Evolutionary conservation across 2,888 invertebrate genomes (phyloP), one percentile per base, ranked within the genome.

Genomic region (Synergus itoensis): DNA sequence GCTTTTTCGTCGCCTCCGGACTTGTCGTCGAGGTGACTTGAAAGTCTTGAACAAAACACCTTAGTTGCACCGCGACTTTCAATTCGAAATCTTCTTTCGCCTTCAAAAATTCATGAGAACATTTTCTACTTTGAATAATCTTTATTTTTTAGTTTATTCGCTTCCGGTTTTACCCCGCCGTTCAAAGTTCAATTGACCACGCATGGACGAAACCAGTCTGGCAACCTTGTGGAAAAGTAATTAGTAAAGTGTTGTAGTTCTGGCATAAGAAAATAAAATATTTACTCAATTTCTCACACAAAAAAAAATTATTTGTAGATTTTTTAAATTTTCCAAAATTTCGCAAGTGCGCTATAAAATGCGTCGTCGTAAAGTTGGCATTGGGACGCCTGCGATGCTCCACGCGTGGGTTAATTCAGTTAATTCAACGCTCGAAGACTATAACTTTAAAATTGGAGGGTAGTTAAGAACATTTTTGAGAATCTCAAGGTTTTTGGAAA

Each of bases 311-410:
- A 64, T 40, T 43, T 16, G 4, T 11, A 12, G 14, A 2, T 40
- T 41, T 18, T 40, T 40, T 4, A 76, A 5, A 28, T 62, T 41
- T 40, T 18, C 4, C 18, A 40, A 57, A 64, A 65, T 79, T 79
- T 60, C 41, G n/a, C 78, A 73, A 77, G 63, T 43, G 53, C 76
- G 69, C 77, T 81, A 80, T 79, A 89, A 88, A 87, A 90, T 90
- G 90, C 87, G 87, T 81, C 90, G 88, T 76, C 86, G 87, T 1
- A 90, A 90, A 85, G 87, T 89, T 62, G 89, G 89, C 28, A 89
- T 90, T 80, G 89, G 89, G 80, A 89, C 89, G 81, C 40, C 65
- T 60, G 73, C 80, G 77, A 80, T 28, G 63, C 64, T 12, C 5
- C 28, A 48, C 16, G 45, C 3, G 48, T 28, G 48, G 69, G 11